Conservation (phyloP, 2,888 invertebrate genomes). For the Syritta pipiens region DNA sequence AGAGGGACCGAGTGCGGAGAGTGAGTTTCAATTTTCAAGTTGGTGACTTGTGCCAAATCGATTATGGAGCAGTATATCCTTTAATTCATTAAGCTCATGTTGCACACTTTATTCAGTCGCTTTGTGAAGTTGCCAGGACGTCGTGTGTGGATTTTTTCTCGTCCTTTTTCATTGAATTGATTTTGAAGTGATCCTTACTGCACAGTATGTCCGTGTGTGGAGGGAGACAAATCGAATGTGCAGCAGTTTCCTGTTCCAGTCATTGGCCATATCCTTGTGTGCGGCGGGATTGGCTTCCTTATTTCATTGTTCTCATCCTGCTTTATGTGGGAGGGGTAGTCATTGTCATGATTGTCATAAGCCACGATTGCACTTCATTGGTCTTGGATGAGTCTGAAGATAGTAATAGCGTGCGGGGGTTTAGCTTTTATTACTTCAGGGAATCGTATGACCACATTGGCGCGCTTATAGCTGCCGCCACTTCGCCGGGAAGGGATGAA, state of each 20-base stretch:
- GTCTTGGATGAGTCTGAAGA: slow-evolving; percentile 1
- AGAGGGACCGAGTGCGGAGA: background rate
- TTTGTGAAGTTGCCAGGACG: slow-evolving; percentile 53
- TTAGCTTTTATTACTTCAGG: no score
- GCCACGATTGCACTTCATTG: slow-evolving; percentile 39
- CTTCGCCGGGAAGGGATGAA: no score
- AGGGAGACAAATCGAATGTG: slow-evolving; percentile 24
- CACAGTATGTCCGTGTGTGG: background rate
- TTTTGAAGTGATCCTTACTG: slow-evolving; percentile 45
- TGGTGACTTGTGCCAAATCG: slow-evolving; percentile 64
- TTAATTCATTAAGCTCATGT: slow-evolving; percentile 63
- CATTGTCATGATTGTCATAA: slow-evolving; percentile 45
- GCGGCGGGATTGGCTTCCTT: slow-evolving; percentile 50
- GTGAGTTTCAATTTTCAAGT: slow-evolving; percentile 44
- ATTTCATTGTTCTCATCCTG: slow-evolving; percentile 34
- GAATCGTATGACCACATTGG: no score
- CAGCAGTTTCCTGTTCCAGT: slow-evolving; percentile 45
- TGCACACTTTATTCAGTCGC: slow-evolving; percentile 35
- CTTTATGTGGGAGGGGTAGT: slow-evolving; percentile 8
- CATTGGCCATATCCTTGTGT: slow-evolving; percentile 40
- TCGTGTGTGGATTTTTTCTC: slow-evolving; percentile 22
- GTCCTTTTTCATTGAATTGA: no score
- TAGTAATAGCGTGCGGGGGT: no score
- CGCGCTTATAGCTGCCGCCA: no score
- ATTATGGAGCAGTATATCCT: slow-evolving; percentile 43